phyloP scores from a whole-genome alignment of 2,113 vertebrate genomes.

The Oceanodroma tethys region DNA sequence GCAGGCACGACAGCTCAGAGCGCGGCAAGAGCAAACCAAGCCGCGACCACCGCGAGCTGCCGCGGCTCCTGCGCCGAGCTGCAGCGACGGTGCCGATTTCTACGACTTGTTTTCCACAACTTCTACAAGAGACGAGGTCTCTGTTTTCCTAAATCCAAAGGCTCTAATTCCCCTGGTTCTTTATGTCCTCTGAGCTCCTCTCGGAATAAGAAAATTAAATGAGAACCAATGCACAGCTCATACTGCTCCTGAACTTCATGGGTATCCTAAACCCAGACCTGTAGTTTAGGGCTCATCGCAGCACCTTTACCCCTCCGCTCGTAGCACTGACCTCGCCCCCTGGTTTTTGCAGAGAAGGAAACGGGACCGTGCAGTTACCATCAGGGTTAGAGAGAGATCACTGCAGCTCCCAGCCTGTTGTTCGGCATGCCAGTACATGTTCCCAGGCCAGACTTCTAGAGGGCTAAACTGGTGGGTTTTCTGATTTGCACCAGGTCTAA shows the following conservation, averaged over 20 bases:
- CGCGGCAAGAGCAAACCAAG: neutral
- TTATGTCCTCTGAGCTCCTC: neutral
- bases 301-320: neutral
- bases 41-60: fast-evolving
- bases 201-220: neutral
- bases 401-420: neutral
- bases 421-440: neutral
- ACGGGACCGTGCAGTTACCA: neutral
- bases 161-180: neutral
- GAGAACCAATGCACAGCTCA: neutral
- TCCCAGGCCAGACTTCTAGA: neutral
- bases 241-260: neutral
- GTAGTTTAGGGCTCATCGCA: fast-evolving
- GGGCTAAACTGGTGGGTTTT: neutral
- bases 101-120: neutral
- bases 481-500: neutral
- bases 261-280: neutral
- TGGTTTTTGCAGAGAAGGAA: neutral
- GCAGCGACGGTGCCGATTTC: fast-evolving
- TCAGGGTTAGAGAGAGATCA: neutral
- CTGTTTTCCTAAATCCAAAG: neutral
- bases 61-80: fast-evolving
- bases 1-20: neutral
- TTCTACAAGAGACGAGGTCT: neutral
- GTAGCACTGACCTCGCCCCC: neutral